Conservation (phyloP, 2,113 vertebrate species). For the Pseudopodoces humilis region DNA sequence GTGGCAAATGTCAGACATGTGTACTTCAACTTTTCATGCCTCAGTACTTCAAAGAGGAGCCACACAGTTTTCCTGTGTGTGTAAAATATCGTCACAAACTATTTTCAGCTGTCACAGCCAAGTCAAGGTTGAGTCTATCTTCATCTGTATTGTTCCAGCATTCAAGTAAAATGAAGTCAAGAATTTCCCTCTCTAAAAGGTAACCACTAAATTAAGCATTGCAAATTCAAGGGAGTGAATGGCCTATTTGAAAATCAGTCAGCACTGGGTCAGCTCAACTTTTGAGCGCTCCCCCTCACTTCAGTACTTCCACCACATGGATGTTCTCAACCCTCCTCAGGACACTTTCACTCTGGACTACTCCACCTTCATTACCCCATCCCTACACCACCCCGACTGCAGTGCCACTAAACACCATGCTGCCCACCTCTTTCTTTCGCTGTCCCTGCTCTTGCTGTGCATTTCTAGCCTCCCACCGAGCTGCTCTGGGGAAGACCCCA, state of each 20-base stretch:
- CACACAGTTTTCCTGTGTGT: neutral
- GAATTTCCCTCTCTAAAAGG: neutral
- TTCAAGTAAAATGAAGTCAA: neutral
- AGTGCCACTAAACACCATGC: neutral
- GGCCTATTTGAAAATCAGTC: neutral
- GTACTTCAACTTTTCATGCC: neutral
- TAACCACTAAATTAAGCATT: neutral
- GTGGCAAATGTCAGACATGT: neutral
- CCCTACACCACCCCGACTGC: too few relatives aligned
- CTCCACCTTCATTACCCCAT: neutral
- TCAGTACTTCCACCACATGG: neutral
- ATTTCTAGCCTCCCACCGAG: neutral
- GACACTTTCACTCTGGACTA: neutral
- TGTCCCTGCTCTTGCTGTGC: neutral
- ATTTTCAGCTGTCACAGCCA: neutral
- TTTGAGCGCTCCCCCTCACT: neutral
- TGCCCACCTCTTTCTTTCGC: neutral
- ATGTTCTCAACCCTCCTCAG: rapidly evolving
- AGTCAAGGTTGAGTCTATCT: neutral
- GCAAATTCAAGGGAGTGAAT: neutral
- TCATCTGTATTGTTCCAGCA: neutral
- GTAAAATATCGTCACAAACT: neutral
- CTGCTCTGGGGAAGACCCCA: neutral
- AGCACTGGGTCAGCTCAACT: neutral
- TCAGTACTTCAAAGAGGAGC: neutral